Evolutionary conservation across 2,888 invertebrate genomes (phyloP).

Genomic region (Lymantria monacha): DNA sequence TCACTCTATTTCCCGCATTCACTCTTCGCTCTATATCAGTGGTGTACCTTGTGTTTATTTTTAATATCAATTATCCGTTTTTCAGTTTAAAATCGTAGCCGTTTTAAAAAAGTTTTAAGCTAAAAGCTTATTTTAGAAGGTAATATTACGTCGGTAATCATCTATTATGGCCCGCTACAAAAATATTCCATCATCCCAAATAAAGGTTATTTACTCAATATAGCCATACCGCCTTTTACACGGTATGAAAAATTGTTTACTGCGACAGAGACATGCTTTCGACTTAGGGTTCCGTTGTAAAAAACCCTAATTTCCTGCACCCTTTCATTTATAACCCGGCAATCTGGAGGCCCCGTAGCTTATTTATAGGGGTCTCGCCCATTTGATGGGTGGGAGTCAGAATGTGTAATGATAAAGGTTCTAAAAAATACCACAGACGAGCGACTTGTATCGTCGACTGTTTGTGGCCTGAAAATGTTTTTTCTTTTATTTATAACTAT

Average conservation of each 20-base stretch:
- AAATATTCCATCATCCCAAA: slow-evolving; percentile 62
- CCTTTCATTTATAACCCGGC: slow-evolving; percentile 80
- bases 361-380: slow-evolving; percentile 75
- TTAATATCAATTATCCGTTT: too few species aligned
- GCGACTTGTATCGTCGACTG: slow-evolving; percentile 28
- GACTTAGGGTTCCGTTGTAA: slow-evolving; percentile 67
- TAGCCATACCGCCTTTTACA: slow-evolving; percentile 58
- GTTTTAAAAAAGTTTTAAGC: too few species aligned
- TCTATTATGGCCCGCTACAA: slow-evolving; percentile 49
- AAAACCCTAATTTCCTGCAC: slow-evolving; percentile 81
- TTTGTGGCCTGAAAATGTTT: neutral
- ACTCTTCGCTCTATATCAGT: too few species aligned
- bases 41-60: too few species aligned
- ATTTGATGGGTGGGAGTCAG: slow-evolving; percentile 74
- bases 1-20: too few species aligned
- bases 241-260: slow-evolving; percentile 77
- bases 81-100: too few species aligned
- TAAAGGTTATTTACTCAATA: slow-evolving; percentile 57
- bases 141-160: slow-evolving; percentile 40
- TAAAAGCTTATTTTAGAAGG: too few species aligned
- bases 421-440: slow-evolving; percentile 54
- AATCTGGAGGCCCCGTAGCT: slow-evolving; percentile 76
- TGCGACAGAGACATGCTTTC: slow-evolving; percentile 54
- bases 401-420: slow-evolving; percentile 79
- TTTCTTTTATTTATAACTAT: too few species aligned